Percentiles rank a stretch among this genome's conserved stretches.
Evolutionary conservation across 1,140 invertebrate genomes (phyloP).

Genomic region (Magallana angulata): DNA sequence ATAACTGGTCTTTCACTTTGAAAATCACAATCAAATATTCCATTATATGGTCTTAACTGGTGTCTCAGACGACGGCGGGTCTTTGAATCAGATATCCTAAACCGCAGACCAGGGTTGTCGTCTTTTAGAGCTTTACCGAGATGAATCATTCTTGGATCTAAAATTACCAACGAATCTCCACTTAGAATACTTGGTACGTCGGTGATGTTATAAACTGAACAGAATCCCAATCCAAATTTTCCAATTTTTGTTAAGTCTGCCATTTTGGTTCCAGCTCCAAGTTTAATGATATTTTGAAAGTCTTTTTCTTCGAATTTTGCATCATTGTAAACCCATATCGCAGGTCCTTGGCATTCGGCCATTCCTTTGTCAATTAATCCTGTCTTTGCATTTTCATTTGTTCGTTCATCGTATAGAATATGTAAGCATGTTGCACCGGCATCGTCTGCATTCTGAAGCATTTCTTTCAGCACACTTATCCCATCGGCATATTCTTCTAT

Average conservation of each 20-base stretch:
- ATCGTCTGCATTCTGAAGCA: conserved; percentile 80
- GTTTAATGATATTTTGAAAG: conserved; percentile 69
- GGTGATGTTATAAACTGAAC: conserved; percentile 74
- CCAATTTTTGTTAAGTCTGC: conserved; percentile 70
- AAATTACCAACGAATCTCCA: conserved; percentile 68
- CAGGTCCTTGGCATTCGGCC: conserved; percentile 65
- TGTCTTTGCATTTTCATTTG: conserved; percentile 62
- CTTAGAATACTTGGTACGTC: conserved; percentile 75
- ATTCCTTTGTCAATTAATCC: conserved; percentile 70
- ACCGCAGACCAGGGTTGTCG: conserved; percentile 54
- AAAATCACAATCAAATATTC: conserved; percentile 69
- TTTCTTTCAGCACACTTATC: conserved; percentile 71
- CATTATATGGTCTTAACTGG: conserved; percentile 73
- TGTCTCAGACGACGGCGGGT: conserved; percentile 40
- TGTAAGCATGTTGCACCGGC: conserved; percentile 71
- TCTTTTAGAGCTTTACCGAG: conserved; percentile 59
- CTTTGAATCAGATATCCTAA: conserved; percentile 36
- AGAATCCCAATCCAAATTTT: conserved; percentile 74
- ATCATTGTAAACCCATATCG: conserved; percentile 70
- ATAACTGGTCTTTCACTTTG: conserved; percentile 57
- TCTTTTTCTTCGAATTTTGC: conserved; percentile 66
- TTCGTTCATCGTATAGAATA: conserved; percentile 73
- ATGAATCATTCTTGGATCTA: conserved; percentile 73
- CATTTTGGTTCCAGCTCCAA: conserved; percentile 72
- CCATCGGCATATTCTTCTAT: conserved; percentile 70